Conservation (phyloP, 2,113 vertebrate species). For the Phalacrocorax brasilianus region DNA sequence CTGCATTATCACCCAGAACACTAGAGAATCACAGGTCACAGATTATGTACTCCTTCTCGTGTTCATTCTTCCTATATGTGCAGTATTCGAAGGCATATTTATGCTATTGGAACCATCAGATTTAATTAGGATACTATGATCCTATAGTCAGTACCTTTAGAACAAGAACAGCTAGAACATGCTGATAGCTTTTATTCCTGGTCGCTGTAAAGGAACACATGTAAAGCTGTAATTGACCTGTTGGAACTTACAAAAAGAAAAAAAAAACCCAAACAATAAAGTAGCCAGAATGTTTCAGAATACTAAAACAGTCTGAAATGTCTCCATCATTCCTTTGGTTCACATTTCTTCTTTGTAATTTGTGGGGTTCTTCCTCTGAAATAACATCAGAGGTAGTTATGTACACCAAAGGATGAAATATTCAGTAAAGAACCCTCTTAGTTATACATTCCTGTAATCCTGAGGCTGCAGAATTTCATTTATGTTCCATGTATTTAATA, state of each 20-base stretch:
- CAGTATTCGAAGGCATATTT: background rate
- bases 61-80: background rate
- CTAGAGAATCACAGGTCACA: background rate
- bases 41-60: background rate
- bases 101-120: background rate
- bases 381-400: background rate
- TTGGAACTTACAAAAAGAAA: background rate
- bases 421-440: background rate
- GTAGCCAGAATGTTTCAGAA: background rate
- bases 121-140: background rate
- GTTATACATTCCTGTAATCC: constrained; percentile 3
- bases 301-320: background rate
- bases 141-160: background rate
- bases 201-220: background rate
- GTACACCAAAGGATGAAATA: background rate
- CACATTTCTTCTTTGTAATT: background rate
- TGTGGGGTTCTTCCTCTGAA: background rate
- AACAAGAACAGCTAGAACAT: background rate
- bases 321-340: background rate
- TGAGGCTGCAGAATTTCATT: background rate
- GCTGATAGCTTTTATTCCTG: background rate
- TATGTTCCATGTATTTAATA: background rate
- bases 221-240: background rate
- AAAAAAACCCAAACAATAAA: no score
- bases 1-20: background rate